A percentile compares a stretch with the other conserved stretches of the same genome.
These are phyloP conservation scores for Epizoanthus illoricatus DNA, from an alignment of 92 coral and sea anemone genomes.

Conservation along the genomic window DNA sequence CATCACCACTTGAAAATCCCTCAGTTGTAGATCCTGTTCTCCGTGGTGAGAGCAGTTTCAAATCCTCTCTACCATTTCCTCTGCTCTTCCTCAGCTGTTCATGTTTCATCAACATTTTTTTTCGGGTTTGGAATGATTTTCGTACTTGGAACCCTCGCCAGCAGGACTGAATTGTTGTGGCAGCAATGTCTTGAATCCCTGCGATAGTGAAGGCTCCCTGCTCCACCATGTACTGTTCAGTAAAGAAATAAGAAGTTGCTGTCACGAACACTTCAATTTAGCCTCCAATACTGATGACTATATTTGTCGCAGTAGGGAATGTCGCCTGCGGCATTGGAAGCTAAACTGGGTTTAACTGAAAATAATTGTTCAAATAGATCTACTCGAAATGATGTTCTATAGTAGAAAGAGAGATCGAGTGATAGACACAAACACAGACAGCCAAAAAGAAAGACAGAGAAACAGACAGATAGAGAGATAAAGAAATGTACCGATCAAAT, in stretches of 20 bases:
- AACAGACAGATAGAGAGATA: too few relatives aligned
- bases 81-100: constrained; percentile 58
- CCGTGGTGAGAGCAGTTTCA: constrained; percentile 1
- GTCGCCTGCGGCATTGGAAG: too few relatives aligned
- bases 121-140: constrained; percentile 62
- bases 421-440: too few relatives aligned
- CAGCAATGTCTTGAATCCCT: constrained; percentile 87
- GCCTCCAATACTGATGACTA: too few relatives aligned
- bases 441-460: too few relatives aligned
- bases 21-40: background rate
- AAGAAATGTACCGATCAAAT: too few relatives aligned
- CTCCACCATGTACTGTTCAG: constrained; percentile 78
- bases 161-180: constrained; percentile 71
- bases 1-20: constrained; percentile 3
- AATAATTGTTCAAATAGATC: too few relatives aligned
- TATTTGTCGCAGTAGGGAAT: too few relatives aligned
- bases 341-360: too few relatives aligned
- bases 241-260: background rate
- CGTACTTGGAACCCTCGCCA: constrained; percentile 80
- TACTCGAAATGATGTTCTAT: too few relatives aligned
- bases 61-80: constrained; percentile 44
- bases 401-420: too few relatives aligned
- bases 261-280: too few relatives aligned
- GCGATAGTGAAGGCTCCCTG: constrained; percentile 90
- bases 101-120: constrained; percentile 62